Conservation (phyloP, 2,888 invertebrate genomes). For the Caenorhabditis sulstoni region DNA sequence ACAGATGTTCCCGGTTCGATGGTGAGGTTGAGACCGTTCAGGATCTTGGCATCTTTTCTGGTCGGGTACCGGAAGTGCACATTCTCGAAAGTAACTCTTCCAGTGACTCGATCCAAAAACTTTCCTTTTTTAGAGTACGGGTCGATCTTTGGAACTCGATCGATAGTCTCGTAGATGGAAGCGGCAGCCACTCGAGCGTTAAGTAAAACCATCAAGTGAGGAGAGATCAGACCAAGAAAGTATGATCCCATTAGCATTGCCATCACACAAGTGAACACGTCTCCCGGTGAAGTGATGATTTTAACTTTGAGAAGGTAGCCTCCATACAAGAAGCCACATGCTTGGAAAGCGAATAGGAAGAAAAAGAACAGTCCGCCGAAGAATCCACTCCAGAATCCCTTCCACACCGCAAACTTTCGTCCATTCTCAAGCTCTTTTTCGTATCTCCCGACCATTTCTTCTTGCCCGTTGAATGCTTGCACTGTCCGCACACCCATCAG, state of each 20-base stretch:
- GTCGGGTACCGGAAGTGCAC: constrained; percentile 75
- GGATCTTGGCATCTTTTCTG: constrained; percentile 65
- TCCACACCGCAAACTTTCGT: constrained; percentile 64
- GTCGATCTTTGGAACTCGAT: constrained; percentile 73
- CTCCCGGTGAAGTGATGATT: constrained; percentile 69
- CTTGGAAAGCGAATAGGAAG: constrained; percentile 68
- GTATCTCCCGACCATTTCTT: constrained; percentile 71
- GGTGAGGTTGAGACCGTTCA: constrained; percentile 80
- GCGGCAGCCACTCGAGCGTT: constrained; percentile 78
- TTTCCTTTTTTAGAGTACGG: constrained; percentile 65
- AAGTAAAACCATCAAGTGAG: constrained; percentile 75
- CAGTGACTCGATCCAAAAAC: constrained; percentile 59
- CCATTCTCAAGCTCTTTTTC: constrained; percentile 62
- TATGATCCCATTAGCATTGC: constrained; percentile 72
- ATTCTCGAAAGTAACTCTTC: constrained; percentile 68
- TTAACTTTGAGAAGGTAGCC: constrained; percentile 67
- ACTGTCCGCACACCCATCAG: constrained; percentile 74
- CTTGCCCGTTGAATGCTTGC: constrained; percentile 75
- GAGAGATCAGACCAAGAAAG: constrained; percentile 74
- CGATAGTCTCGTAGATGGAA: constrained; percentile 74
- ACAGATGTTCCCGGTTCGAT: constrained; percentile 81
- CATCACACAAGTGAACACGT: constrained; percentile 72
- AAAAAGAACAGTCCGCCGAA: constrained; percentile 73
- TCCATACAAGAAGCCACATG: constrained; percentile 70
- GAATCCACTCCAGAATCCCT: constrained; percentile 72